Percentiles rank a stretch among this genome's conserved stretches.
Evolutionary conservation across 2,797 vertebrate species (phyloP).

Genomic region (Cichlasoma orientale): DNA sequence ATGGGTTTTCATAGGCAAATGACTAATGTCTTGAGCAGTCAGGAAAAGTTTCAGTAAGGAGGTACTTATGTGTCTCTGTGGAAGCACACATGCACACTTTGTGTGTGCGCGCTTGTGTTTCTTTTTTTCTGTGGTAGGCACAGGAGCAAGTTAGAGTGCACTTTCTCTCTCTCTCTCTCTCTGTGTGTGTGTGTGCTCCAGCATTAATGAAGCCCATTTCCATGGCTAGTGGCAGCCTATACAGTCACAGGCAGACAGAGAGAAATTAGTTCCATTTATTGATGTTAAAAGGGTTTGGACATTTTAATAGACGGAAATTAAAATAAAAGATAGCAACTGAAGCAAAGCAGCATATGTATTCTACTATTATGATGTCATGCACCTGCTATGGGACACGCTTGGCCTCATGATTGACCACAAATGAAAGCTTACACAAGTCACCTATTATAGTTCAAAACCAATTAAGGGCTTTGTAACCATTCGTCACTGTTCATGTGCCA

Average conservation of each 20-base stretch:
- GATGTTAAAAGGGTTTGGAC: conserved; percentile 72
- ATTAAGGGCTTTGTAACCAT: conserved; percentile 21
- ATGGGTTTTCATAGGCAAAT: conserved; percentile 73
- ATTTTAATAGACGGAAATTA: conserved; percentile 65
- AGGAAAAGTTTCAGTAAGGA: conserved; percentile 59
- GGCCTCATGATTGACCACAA: conserved; percentile 22
- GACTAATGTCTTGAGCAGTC: conserved; percentile 66
- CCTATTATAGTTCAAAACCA: conserved; percentile 15
- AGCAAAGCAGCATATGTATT: conserved; percentile 48
- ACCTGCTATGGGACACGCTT: conserved; percentile 19
- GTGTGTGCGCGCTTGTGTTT: neutral
- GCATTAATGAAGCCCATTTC: conserved; percentile 73
- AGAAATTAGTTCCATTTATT: conserved; percentile 69
- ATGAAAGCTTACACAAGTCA: conserved; percentile 29
- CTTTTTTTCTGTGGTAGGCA: neutral
- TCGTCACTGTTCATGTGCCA: conserved; percentile 15
- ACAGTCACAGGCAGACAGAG: conserved; percentile 60
- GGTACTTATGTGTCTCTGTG: conserved; percentile 24
- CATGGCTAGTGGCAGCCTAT: conserved; percentile 51
- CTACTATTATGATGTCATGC: conserved; percentile 41
- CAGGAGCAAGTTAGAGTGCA: neutral
- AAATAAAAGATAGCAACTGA: conserved; percentile 62
- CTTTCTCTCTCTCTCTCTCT: too few relatives aligned
- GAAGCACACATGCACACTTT: neutral
- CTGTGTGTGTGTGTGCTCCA: conserved; percentile 12